phyloP scores from a whole-genome alignment of 2,797 vertebrate species.

The Bovichtus diacanthus region DNA sequence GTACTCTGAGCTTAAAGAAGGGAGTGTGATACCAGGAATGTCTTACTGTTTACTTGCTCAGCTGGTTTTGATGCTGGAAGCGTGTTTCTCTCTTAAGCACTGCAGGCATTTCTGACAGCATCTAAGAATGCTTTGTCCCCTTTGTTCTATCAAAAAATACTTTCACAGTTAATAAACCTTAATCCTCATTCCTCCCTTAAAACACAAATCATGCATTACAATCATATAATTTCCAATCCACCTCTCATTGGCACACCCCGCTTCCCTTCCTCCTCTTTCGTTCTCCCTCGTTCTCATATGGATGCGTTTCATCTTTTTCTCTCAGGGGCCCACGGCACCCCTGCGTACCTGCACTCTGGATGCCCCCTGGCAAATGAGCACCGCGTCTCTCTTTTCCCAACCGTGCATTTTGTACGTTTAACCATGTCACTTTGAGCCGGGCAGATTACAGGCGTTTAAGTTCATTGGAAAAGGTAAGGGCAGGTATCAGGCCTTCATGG shows the following conservation, averaged over 20 bases:
- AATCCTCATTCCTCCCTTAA: conserved; percentile 43
- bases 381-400: conserved; percentile 76
- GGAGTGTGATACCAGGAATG: conserved; percentile 67
- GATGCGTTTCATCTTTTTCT: conserved; percentile 74
- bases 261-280: conserved; percentile 16
- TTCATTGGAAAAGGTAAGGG: conserved; percentile 92
- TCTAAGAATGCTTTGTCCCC: conserved; percentile 41
- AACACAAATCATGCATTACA: conserved; percentile 53
- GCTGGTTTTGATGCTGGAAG: conserved; percentile 81
- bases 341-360: conserved; percentile 79
- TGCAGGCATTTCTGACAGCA: conserved; percentile 60
- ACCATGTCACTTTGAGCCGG: conserved; percentile 83
- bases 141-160: conserved; percentile 38
- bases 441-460: conserved; percentile 92
- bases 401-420: conserved; percentile 82
- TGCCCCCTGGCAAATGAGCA: conserved; percentile 81
- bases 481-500: conserved; percentile 92
- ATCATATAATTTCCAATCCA: conserved; percentile 42
- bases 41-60: conserved; percentile 82
- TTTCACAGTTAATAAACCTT: conserved; percentile 47
- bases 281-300: conserved; percentile 53
- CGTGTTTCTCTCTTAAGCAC: conserved; percentile 60
- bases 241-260: conserved; percentile 2
- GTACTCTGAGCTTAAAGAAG: conserved; percentile 56
- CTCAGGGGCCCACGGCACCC: conserved; percentile 72